These are phyloP conservation scores for Erythrolamprus reginae DNA, from an alignment of 2,113 vertebrate genomes.

Conservation along the genomic window DNA sequence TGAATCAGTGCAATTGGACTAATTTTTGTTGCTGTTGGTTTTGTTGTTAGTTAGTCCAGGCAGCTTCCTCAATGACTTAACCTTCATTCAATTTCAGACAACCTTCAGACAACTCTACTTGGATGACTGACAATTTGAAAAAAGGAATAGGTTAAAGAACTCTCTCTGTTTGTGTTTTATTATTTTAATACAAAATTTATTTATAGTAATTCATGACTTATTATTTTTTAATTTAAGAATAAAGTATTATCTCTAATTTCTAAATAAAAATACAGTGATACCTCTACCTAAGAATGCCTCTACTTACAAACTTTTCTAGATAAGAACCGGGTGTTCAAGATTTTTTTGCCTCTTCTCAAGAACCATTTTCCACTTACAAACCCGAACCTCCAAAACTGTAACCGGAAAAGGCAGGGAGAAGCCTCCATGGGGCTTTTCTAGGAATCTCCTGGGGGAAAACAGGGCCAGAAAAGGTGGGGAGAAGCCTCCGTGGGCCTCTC, in stretches of 20 bases:
- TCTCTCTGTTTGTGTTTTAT: not conserved
- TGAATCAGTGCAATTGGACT: not conserved
- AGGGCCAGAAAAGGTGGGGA: no score
- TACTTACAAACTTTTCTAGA: no score
- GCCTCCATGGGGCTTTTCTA: no score
- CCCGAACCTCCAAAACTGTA: no score
- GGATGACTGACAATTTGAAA: not conserved
- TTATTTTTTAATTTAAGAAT: not conserved
- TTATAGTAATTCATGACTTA: not conserved
- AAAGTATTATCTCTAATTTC: not conserved
- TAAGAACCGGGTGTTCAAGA: no score
- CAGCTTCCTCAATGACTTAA: not conserved
- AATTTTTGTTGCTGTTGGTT: not conserved
- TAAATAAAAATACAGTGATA: not conserved
- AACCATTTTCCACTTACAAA: no score
- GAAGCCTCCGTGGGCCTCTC: no score
- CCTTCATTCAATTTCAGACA: not conserved
- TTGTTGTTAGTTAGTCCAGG: not conserved
- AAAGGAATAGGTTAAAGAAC: not conserved
- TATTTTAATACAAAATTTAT: not conserved
- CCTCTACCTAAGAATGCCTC: no score
- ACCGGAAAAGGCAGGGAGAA: no score
- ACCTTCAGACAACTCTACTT: not conserved
- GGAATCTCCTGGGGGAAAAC: no score
- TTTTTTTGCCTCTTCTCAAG: no score